Evolutionary conservation across 2,797 vertebrate genomes (phyloP).

Genomic region (Coranthus polyacanthus): DNA sequence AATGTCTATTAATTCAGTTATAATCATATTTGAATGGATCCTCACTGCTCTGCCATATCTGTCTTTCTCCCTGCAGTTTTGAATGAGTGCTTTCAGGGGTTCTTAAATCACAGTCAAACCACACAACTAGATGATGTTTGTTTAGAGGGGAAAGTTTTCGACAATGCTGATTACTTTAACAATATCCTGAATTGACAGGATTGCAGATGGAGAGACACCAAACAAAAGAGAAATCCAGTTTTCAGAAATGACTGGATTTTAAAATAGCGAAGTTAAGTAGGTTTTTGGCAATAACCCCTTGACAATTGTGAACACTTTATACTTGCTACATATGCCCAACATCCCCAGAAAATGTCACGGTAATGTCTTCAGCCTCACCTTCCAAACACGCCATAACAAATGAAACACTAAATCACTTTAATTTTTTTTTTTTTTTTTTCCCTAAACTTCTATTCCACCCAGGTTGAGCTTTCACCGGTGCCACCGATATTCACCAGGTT

Average conservation of each 20-base stretch:
- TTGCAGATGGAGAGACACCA: constrained; percentile 24
- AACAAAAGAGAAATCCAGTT: not conserved
- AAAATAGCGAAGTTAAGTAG: no score
- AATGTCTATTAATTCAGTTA: constrained; percentile 81
- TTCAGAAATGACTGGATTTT: no score
- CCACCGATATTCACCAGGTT: constrained; percentile 21
- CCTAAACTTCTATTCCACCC: no score
- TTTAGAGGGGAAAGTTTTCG: constrained; percentile 60
- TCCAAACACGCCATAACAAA: no score
- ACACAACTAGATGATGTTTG: constrained; percentile 56
- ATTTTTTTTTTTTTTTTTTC: no score
- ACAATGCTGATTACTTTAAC: constrained; percentile 42
- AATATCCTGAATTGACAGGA: constrained; percentile 37
- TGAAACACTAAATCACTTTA: no score
- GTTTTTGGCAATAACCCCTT: no score
- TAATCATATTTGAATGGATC: constrained; percentile 83
- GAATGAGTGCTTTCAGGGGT: constrained; percentile 66
- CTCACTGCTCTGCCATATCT: constrained; percentile 68
- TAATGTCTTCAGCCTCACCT: no score
- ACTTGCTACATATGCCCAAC: no score
- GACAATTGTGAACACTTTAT: no score
- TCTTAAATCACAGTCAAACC: constrained; percentile 62
- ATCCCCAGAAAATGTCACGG: no score
- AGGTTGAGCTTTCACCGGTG: no score
- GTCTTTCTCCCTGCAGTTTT: constrained; percentile 62